A percentile compares a stretch with the other conserved stretches of the same genome.
Evolutionary conservation across 2,888 invertebrate species (phyloP).

Genomic region (Octonoba sinensis): DNA sequence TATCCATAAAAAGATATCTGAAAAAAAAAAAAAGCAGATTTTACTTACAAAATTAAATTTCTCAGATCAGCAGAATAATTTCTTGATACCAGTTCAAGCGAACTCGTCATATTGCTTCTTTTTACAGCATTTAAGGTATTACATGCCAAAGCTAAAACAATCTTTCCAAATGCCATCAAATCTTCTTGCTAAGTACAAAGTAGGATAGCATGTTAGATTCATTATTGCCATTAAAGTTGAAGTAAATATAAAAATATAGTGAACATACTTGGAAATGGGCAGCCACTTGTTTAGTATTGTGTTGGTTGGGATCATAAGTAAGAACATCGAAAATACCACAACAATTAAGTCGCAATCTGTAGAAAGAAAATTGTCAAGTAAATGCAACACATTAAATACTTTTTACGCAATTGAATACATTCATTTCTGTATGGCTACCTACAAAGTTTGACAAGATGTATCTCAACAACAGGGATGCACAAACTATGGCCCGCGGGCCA

Average conservation of each 20-base stretch:
- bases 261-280: constrained; percentile 77
- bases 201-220: constrained; percentile 4
- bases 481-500: too few relatives aligned
- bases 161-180: constrained; percentile 88
- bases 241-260: neutral
- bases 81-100: constrained; percentile 88
- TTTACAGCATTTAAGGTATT: constrained; percentile 89
- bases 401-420: too few relatives aligned
- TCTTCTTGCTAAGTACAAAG: constrained; percentile 83
- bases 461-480: too few relatives aligned
- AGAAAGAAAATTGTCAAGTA: neutral
- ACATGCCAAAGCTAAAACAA: constrained; percentile 93
- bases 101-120: constrained; percentile 87
- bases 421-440: too few relatives aligned
- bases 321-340: constrained; percentile 86
- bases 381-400: too few relatives aligned
- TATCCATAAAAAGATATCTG: neutral
- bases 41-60: constrained; percentile 87
- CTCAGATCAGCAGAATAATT: constrained; percentile 94
- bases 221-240: neutral
- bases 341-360: constrained; percentile 83
- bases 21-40: neutral
- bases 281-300: constrained; percentile 76
- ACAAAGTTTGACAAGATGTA: too few relatives aligned
- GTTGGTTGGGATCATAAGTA: constrained; percentile 72